Conservation (phyloP, 1,140 invertebrate genomes). For the Zaprionus vittiger region DNA sequence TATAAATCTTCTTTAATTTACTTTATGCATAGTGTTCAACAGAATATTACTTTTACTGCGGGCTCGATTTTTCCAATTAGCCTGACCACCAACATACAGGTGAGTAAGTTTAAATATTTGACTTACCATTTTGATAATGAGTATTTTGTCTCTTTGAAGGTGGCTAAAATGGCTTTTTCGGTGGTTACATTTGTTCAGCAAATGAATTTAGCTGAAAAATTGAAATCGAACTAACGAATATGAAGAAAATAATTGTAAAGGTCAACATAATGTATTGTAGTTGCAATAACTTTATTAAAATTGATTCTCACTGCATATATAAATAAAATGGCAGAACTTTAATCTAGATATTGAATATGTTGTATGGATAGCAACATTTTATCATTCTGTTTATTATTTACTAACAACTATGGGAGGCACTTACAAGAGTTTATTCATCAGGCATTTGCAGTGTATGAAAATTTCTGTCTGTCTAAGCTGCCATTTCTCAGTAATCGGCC, state of each 20-base stretch:
- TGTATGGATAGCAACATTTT: no score
- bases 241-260: background rate
- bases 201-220: background rate
- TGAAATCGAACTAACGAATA: background rate
- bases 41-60: constrained; percentile 46
- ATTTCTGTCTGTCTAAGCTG: no score
- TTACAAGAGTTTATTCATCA: no score
- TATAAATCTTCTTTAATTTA: constrained; percentile 38
- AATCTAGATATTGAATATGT: no score
- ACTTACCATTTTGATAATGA: no score
- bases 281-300: background rate
- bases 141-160: background rate
- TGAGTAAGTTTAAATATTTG: background rate
- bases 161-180: background rate
- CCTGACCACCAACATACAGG: constrained; percentile 46
- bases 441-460: no score
- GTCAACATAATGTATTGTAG: background rate
- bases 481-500: no score
- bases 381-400: no score
- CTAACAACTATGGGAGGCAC: no score
- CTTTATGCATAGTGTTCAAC: constrained; percentile 49
- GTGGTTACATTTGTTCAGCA: background rate
- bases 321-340: no score
- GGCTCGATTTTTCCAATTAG: constrained; percentile 56
- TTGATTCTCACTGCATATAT: background rate